A percentile compares a stretch with the other conserved stretches of the same genome.
These are phyloP conservation scores for Chionis minor DNA, from an alignment of 2,113 vertebrate species.

Conservation along the genomic window DNA sequence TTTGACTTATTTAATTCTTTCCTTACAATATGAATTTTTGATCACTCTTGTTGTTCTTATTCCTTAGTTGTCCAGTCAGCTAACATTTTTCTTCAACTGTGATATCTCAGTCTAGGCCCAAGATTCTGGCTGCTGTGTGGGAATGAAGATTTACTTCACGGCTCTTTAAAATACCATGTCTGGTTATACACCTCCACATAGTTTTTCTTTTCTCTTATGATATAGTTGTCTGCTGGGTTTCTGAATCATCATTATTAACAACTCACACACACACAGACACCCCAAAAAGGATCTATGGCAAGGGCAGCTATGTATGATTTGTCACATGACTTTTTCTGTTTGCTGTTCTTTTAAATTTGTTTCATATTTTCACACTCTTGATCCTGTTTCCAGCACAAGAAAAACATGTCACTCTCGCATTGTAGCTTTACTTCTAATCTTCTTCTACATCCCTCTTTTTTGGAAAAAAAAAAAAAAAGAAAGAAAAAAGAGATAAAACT, in stretches of 20 bases:
- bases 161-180: fast-evolving
- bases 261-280: too few species aligned
- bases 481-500: not conserved
- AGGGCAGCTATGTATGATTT: not conserved
- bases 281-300: not conserved
- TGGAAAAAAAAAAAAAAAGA: not conserved
- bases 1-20: not conserved
- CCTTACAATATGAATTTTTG: not conserved
- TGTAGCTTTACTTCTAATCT: not conserved
- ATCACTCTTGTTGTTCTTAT: not conserved
- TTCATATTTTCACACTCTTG: not conserved
- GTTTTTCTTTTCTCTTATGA: not conserved
- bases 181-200: not conserved
- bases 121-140: not conserved
- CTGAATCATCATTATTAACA: not conserved
- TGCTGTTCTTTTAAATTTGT: not conserved
- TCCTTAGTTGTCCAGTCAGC: not conserved
- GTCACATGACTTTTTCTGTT: not conserved
- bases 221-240: not conserved
- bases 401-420: not conserved
- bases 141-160: not conserved
- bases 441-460: not conserved
- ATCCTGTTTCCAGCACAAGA: not conserved
- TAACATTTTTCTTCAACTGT: not conserved
- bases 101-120: not conserved